Conservation (phyloP, 2,113 vertebrate species). For the Columbina picui region DNA sequence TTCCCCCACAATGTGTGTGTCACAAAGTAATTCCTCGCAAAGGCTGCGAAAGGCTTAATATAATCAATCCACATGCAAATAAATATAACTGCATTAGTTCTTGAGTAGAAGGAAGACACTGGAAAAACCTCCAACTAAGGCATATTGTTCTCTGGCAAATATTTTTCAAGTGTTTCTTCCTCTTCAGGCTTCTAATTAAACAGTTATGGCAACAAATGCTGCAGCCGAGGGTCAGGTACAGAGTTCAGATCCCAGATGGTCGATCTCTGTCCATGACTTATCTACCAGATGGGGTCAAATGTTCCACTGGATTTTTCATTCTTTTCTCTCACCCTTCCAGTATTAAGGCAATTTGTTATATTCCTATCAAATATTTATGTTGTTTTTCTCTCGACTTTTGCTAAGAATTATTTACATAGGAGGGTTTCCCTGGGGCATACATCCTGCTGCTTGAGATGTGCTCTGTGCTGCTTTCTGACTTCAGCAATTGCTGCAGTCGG, state of each 20-base stretch:
- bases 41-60: background rate
- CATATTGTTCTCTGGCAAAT: conserved; percentile 4
- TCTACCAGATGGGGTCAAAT: conserved; percentile 70
- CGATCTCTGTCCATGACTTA: background rate
- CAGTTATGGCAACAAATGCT: conserved; percentile 17
- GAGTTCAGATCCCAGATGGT: conserved; percentile 68
- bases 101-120: background rate
- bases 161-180: conserved; percentile 10
- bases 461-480: background rate
- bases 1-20: background rate
- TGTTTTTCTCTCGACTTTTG: conserved; percentile 5
- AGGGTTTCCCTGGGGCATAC: background rate
- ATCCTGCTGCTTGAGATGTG: background rate
- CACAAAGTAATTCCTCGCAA: background rate
- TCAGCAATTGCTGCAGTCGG: background rate
- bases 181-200: conserved; percentile 52
- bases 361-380: conserved; percentile 78
- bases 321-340: background rate
- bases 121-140: background rate
- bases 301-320: conserved; percentile 36
- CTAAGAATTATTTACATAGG: background rate
- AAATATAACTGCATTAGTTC: background rate
- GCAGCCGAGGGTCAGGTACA: conserved; percentile 48
- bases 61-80: background rate
- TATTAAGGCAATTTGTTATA: conserved; percentile 50